phyloP scores from a whole-genome alignment of 2,113 vertebrate species.

The Coptodon rendalli region DNA sequence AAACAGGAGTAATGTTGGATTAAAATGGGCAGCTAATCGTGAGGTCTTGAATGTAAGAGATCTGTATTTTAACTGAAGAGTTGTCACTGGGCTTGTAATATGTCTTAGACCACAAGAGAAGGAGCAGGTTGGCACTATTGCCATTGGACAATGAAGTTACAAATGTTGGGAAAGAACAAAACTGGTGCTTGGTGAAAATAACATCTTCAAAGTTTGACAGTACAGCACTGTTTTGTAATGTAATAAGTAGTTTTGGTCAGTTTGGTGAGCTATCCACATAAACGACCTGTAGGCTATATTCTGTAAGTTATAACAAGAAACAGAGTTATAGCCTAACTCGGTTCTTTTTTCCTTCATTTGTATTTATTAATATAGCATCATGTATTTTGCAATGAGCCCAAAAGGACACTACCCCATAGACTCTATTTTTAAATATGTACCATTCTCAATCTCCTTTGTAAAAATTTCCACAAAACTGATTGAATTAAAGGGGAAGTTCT shows the following conservation, averaged over 20 bases:
- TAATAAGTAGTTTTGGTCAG: neutral
- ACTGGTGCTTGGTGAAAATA: neutral
- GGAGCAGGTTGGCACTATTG: neutral
- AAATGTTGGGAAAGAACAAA: neutral
- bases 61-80: neutral
- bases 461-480: neutral
- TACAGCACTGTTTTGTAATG: neutral
- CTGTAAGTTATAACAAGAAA: neutral
- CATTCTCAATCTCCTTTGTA: neutral
- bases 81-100: neutral
- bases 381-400: neutral
- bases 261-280: neutral
- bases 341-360: neutral
- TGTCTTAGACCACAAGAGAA: neutral
- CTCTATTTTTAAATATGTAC: neutral
- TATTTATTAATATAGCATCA: neutral
- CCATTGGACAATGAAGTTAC: neutral
- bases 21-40: neutral
- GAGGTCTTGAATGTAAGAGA: accelerated
- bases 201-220: neutral
- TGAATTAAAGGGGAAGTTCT: neutral
- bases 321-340: neutral
- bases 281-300: neutral
- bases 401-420: neutral
- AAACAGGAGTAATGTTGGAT: neutral